These are phyloP conservation scores for Athene noctua DNA, from an alignment of 2,113 vertebrate species.

Conservation along the genomic window DNA sequence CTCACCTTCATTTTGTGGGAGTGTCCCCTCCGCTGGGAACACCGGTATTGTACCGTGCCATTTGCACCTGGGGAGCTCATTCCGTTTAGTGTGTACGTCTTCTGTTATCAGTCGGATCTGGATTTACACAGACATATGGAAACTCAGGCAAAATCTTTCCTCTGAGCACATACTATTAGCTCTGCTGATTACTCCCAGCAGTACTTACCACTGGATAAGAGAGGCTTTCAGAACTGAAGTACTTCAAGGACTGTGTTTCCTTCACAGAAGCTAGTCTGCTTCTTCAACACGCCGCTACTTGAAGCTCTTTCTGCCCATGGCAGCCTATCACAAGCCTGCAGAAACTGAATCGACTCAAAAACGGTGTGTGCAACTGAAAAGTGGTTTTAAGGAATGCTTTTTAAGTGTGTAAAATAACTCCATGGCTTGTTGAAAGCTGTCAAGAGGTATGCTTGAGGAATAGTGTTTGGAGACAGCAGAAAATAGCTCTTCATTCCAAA, in stretches of 20 bases:
- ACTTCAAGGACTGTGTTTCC: slow-evolving; percentile 35
- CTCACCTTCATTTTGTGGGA: background rate
- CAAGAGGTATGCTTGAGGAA: slow-evolving; percentile 4
- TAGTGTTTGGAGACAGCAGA: background rate
- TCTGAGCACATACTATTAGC: background rate
- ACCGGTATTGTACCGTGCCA: background rate
- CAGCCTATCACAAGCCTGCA: background rate
- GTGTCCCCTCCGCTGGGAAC: background rate
- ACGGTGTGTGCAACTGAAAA: background rate
- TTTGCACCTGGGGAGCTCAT: background rate
- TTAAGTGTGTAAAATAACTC: slow-evolving; percentile 13
- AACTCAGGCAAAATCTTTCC: background rate
- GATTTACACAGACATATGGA: background rate
- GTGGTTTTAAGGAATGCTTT: slow-evolving; percentile 18
- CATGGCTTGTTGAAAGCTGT: slow-evolving; percentile 27
- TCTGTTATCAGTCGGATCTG: background rate
- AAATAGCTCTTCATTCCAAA: slow-evolving; percentile 20
- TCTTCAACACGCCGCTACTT: slow-evolving; percentile 15
- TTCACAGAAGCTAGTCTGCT: background rate
- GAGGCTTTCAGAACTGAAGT: slow-evolving; percentile 48
- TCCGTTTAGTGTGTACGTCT: background rate
- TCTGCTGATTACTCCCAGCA: slow-evolving; percentile 35
- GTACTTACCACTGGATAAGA: slow-evolving; percentile 9
- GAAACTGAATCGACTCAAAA: slow-evolving; percentile 10
- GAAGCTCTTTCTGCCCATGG: background rate